Base-by-base conservation (phyloP, 2,888 invertebrate genomes). In the Troglohyphantes excavatus region DNA sequence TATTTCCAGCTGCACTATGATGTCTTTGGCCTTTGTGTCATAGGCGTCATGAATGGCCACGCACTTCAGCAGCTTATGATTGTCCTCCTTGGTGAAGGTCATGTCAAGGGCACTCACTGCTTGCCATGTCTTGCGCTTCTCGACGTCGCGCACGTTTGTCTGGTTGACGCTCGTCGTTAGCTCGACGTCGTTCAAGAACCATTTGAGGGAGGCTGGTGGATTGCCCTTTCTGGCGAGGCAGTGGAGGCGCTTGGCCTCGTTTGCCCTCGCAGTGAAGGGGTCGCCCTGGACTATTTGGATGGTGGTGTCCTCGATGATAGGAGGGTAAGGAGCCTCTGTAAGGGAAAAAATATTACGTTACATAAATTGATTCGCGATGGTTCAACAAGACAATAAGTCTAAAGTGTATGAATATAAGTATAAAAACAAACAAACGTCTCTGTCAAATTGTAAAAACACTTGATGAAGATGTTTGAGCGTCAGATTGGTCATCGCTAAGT, bases 221-320 rank as follows among this genome's bases (percentile, higher is more conserved):
- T 97, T 97, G 92, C 97, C 97, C 93, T 97, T 97, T 94, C 97
- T 95, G 76, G 97, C 97, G 92, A 96, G 96, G 93, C 97, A 97
- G 93, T 97, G 97, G 90, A 97, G 96, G 9, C 96, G 96, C 46
- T 96, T 96, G 90, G 96, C 95, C 92, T 96, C 96, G 70, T 97
- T 97, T 90, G 96, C 96, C 91, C 96, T 95, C 61, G 96, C 96
- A 33, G 97, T 97, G 93, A 97, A 95, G 94, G 97, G 97, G 94
- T 96, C 96, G 53, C 97, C 97, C 0, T 96, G 96, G 93, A 96
- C 95, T 91, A 97, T 95, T 93, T 96, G 96, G 91, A 96, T 95
- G 73, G 96, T 96, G 93, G 96, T 97, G 94, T 96, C 96, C 93
- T 97, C 96, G 92, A 97, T 96, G 92, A 96, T 95, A 2, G 97